Conservation (phyloP, 2,113 vertebrate species). For the Notothenia coriiceps region DNA sequence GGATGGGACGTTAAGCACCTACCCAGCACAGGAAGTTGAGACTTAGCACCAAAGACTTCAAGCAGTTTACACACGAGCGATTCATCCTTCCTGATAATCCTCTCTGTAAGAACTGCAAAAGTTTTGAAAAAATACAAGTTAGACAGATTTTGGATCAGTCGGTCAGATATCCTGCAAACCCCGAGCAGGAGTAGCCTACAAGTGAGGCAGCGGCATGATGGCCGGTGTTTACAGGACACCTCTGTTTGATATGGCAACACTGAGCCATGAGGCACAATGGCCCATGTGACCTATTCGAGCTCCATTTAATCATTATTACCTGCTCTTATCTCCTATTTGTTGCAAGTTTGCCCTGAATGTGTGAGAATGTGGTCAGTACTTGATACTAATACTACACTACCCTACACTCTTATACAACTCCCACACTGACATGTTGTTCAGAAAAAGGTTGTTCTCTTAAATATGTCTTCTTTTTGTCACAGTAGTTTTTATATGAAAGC, state of each 20-base stretch:
- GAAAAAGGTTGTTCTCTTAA: no score
- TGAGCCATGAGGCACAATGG: constrained; percentile 28
- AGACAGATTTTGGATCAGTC: not conserved
- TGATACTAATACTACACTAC: not conserved
- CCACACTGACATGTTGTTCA: not conserved
- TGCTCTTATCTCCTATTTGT: constrained; percentile 42
- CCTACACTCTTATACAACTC: not conserved
- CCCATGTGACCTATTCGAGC: constrained; percentile 33
- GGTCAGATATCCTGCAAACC: not conserved
- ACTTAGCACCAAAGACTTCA: constrained; percentile 55
- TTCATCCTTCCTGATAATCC: constrained; percentile 60
- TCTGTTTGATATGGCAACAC: constrained; percentile 76
- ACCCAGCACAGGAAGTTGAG: constrained; percentile 80
- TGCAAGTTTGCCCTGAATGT: constrained; percentile 4
- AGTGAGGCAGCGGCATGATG: not conserved
- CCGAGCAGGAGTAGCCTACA: not conserved
- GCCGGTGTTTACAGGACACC: constrained; percentile 66
- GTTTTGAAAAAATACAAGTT: not conserved
- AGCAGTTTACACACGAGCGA: constrained; percentile 52
- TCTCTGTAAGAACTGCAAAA: not conserved
- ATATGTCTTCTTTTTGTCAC: not conserved
- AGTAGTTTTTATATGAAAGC: not conserved
- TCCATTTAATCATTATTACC: constrained; percentile 37
- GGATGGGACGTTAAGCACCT: constrained; percentile 19
- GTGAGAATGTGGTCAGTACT: not conserved